These are phyloP conservation scores for Pseudoips prasinana DNA, from an alignment of 2,888 invertebrate genomes.

Conservation along the genomic window DNA sequence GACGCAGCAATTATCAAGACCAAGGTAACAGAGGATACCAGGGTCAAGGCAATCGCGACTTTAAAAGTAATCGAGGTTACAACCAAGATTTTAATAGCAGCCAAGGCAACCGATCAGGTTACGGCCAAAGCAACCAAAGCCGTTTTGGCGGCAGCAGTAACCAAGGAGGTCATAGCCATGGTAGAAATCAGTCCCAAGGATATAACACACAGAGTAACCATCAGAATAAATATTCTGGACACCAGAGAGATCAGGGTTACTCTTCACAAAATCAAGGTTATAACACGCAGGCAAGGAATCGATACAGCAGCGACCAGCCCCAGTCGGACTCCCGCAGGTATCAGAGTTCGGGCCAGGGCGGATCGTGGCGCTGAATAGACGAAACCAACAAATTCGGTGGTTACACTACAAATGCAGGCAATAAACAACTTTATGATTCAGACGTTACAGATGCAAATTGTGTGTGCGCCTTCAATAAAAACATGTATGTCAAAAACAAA, in stretches of 20 bases:
- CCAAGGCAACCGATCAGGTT: constrained; percentile 21
- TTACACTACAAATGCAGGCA: too few species aligned
- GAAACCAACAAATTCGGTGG: constrained; percentile 1
- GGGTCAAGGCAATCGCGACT: constrained; percentile 21
- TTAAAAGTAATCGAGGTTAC: constrained; percentile 12
- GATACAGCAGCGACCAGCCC: constrained; percentile 17
- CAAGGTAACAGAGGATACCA: constrained; percentile 30
- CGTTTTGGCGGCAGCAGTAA: constrained; percentile 15
- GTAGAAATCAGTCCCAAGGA: constrained; percentile 28
- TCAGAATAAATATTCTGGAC: constrained; percentile 24
- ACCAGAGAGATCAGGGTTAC: constrained; percentile 25
- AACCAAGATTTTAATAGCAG: constrained; percentile 29
- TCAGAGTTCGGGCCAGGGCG: constrained; percentile 27
- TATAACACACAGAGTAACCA: constrained; percentile 25
- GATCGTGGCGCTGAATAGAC: constrained; percentile 24
- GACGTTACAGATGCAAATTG: too few species aligned
- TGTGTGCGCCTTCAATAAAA: too few species aligned
- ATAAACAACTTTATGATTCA: too few species aligned
- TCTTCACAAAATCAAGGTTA: constrained; percentile 24
- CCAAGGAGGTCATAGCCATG: constrained; percentile 19
- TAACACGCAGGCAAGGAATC: constrained; percentile 25
- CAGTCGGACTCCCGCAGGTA: constrained; percentile 20
- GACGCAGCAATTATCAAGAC: constrained; percentile 7
- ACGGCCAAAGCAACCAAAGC: constrained; percentile 25
- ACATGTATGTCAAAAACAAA: too few species aligned